These are phyloP conservation scores for Orchesellides sinensis DNA, from an alignment of 2,888 invertebrate genomes.

Conservation along the genomic window DNA sequence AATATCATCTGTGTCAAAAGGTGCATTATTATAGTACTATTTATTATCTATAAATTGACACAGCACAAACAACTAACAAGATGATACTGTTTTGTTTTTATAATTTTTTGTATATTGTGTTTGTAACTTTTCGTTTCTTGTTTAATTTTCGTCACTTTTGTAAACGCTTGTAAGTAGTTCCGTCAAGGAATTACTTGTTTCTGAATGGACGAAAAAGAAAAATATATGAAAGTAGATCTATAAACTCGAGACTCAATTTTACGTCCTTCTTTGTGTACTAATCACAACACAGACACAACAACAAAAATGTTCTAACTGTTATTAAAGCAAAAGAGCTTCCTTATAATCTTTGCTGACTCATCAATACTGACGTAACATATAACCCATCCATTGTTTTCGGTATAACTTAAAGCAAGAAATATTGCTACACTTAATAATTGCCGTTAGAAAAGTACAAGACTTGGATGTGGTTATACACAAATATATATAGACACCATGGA, in stretches of 20 bases:
- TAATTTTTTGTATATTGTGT: neutral
- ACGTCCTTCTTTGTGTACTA: neutral
- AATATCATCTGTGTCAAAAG: conserved; percentile 13
- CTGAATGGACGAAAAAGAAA: neutral
- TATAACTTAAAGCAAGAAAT: conserved; percentile 8
- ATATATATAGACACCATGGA: no score
- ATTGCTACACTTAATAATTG: neutral
- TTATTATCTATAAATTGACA: neutral
- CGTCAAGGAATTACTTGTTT: no score
- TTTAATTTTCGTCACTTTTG: no score
- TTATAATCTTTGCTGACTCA: neutral
- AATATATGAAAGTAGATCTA: neutral
- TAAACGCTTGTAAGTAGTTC: no score
- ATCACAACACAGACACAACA: neutral
- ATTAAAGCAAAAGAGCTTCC: conserved; percentile 13
- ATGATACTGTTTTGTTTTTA: conserved; percentile 3
- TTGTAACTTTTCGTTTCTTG: neutral
- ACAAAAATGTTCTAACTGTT: neutral
- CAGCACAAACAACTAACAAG: conserved; percentile 5
- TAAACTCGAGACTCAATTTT: neutral
- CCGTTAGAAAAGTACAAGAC: conserved; percentile 9
- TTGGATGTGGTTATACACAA: neutral
- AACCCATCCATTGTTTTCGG: conserved; percentile 4
- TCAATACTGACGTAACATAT: conserved; percentile 48
- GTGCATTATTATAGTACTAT: neutral